Evolutionary conservation across 2,113 vertebrate genomes (phyloP).

Genomic region (Clarias gariepinus): DNA sequence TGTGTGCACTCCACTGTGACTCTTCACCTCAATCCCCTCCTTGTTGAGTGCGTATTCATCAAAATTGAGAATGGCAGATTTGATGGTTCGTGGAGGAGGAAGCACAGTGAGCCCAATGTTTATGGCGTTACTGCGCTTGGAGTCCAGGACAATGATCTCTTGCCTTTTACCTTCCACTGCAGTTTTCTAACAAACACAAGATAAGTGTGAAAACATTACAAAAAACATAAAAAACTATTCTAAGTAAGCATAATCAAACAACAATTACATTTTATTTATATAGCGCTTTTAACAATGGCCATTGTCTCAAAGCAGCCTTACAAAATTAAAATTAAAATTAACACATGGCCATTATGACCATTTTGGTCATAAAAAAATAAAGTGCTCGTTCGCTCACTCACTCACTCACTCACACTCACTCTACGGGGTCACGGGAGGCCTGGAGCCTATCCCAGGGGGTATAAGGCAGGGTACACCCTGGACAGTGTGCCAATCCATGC

Average conservation of each 20-base stretch:
- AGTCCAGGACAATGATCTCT: conserved; percentile 94
- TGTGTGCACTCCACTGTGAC: neutral
- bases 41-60: conserved; percentile 98
- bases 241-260: neutral
- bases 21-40: conserved; percentile 93
- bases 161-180: conserved; percentile 91
- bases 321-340: too few species aligned
- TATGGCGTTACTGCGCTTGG: conserved; percentile 95
- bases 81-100: conserved; percentile 94
- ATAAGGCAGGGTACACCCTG: too few species aligned
- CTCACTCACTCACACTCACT: too few species aligned
- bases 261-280: too few species aligned
- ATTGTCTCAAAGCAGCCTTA: too few species aligned
- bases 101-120: conserved; percentile 96
- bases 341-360: too few species aligned
- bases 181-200: conserved; percentile 78
- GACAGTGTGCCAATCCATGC: too few species aligned
- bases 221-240: neutral
- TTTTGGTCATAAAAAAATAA: neutral
- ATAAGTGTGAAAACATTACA: neutral
- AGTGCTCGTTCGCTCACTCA: too few species aligned
- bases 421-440: too few species aligned
- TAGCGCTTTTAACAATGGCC: too few species aligned
- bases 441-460: too few species aligned
- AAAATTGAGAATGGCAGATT: conserved; percentile 96